Base-by-base conservation (phyloP, 2,888 invertebrate species). In the Heliconius sara region DNA sequence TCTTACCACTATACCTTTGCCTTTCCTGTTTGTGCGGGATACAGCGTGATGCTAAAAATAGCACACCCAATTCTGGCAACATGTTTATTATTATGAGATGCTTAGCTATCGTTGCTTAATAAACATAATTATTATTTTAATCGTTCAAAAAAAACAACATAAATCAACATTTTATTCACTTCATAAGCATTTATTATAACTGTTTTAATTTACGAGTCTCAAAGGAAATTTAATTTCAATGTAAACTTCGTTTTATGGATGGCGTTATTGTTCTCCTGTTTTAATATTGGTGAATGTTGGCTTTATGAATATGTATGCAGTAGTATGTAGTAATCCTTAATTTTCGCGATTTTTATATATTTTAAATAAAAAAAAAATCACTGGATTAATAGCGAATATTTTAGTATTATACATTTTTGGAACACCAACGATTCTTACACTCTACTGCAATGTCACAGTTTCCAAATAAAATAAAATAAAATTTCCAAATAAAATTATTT, bases 161-260 rank as follows among this genome's bases (percentile, higher is more conserved):
- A 27, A 52, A 43, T 47, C n/a, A 60, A 63, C 1, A 57, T 65
- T 79, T 79, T 79, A 77, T 77, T 67, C 25, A 77, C 79, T 52
- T 77, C 74, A 74, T 66, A 79, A 63, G 72, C 43, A 74, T 71
- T 70, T 74, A 74, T 77, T 39, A 81, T 65, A 52, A 13, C 60
- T 74, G 27, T 81, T 77, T 70, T 76, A 66, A 67, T 66, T 39
- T 68, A 63, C 47, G 25, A 83, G 79, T 81, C 78, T 80, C 78
- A 65, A 72, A 79, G 80, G 79, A 79, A 82, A 83, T 83, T 79
- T 81, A 76, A 83, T 83, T 83, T 79, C 78, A 81, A 75, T 83
- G 81, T 83, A 79, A 83, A 83, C 39, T 81, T 78, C 65, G 22
- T 73, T 83, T 83, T 83, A 83, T 79, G 79, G 78, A 80, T 70